Conservation (phyloP, 2,888 invertebrate species). For the Orthosia gracilis region DNA sequence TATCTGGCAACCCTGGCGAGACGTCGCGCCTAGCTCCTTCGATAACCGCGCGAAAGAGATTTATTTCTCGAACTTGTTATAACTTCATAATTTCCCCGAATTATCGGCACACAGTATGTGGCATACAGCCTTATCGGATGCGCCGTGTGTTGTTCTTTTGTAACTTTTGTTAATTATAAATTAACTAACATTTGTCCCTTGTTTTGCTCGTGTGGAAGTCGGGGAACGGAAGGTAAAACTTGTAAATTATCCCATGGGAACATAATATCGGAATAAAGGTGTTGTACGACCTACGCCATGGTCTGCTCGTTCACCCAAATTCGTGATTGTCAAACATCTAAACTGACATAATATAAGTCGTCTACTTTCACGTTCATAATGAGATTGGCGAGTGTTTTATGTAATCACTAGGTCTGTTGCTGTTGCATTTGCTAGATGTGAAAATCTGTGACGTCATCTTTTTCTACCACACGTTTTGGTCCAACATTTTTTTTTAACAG, state of each 20-base stretch:
- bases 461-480: not conserved
- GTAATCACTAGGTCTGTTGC: not conserved
- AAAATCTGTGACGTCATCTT: not conserved
- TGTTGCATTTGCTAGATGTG: not conserved
- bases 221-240: not conserved
- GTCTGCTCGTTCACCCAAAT: not conserved
- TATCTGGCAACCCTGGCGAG: slow-evolving; percentile 77
- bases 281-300: not conserved
- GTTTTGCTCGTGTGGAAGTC: not conserved
- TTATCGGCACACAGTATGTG: slow-evolving; percentile 84
- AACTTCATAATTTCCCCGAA: slow-evolving; percentile 88
- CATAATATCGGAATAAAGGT: not conserved
- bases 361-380: too few relatives aligned
- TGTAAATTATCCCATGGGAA: not conserved
- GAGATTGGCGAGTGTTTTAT: too few relatives aligned
- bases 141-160: slow-evolving; percentile 68
- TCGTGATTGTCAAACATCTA: too few relatives aligned
- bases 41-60: slow-evolving; percentile 88
- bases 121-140: slow-evolving; percentile 72
- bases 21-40: slow-evolving; percentile 72
- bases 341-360: not conserved
- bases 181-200: not conserved
- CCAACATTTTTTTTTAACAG: too few relatives aligned
- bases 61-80: slow-evolving; percentile 88
- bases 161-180: slow-evolving; percentile 61